A percentile compares a stretch with the other conserved stretches of the same genome.
Evolutionary conservation across 1,140 invertebrate genomes (phyloP).

Genomic region (Leptinotarsa defecta): DNA sequence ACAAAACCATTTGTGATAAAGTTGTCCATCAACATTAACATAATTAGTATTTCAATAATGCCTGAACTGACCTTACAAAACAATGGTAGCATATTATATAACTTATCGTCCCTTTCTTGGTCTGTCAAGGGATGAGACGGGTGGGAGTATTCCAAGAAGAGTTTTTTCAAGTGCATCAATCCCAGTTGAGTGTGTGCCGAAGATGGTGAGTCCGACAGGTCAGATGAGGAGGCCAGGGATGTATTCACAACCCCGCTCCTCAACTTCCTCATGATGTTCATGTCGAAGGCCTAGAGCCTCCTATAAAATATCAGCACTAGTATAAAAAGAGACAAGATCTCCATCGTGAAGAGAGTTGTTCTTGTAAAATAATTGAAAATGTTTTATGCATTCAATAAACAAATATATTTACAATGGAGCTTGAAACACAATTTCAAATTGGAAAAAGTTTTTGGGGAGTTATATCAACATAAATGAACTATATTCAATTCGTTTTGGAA

Average conservation of each 20-base stretch:
- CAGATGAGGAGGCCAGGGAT: constrained; percentile 58
- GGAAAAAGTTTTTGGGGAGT: neutral
- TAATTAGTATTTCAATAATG: too few species aligned
- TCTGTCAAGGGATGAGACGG: constrained; percentile 79
- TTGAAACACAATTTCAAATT: neutral
- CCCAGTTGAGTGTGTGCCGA: constrained; percentile 84
- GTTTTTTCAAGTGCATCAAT: constrained; percentile 93
- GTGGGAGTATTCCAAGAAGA: constrained; percentile 93
- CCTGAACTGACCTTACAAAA: constrained; percentile 87
- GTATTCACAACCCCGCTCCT: constrained; percentile 63
- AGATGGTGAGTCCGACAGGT: constrained; percentile 62
- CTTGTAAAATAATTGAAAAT: neutral
- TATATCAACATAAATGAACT: neutral
- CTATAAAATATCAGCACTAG: neutral
- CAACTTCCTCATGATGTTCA: constrained; percentile 88
- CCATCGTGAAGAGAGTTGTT: neutral
- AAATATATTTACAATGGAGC: neutral
- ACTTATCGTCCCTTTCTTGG: constrained; percentile 86
- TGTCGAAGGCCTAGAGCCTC: constrained; percentile 49
- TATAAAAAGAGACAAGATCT: neutral
- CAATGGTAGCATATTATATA: constrained; percentile 97
- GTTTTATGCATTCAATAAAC: neutral
- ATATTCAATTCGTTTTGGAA: neutral
- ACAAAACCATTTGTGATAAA: too few species aligned
- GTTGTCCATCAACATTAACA: too few species aligned